These are phyloP conservation scores for Babyrousa celebensis DNA, from an alignment of 2,797 vertebrate species.

Conservation along the genomic window DNA sequence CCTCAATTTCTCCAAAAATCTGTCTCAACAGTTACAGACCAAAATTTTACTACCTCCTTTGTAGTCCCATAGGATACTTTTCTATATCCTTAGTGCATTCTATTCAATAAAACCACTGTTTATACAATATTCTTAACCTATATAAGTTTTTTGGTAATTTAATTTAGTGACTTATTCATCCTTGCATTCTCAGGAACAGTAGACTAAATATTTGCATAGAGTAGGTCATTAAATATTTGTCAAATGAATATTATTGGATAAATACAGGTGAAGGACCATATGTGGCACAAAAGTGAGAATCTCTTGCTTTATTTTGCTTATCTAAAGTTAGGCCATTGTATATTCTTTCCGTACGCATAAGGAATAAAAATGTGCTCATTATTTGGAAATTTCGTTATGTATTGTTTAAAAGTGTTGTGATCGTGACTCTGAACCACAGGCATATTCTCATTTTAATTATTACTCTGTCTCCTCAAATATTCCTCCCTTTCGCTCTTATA, in stretches of 20 bases:
- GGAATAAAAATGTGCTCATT: not conserved
- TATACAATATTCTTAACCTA: not conserved
- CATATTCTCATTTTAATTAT: not conserved
- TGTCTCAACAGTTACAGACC: not conserved
- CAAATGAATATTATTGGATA: not conserved
- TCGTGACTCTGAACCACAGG: not conserved
- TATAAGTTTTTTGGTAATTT: not conserved
- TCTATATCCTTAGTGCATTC: not conserved
- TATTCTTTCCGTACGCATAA: not conserved
- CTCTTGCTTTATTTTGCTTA: not conserved
- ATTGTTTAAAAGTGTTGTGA: not conserved
- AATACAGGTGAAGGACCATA: not conserved
- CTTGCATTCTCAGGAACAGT: not conserved
- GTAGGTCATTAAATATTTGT: not conserved
- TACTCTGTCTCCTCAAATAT: not conserved
- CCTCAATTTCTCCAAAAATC: constrained; percentile 10
- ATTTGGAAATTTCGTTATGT: not conserved
- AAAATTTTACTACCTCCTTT: not conserved
- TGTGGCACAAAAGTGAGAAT: not conserved
- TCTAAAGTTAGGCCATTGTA: not conserved
- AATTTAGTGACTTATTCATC: constrained; percentile 39
- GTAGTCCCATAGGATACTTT: not conserved
- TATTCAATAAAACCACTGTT: not conserved
- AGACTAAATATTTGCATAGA: not conserved
- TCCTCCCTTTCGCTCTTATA: not conserved